Percentiles rank a stretch among this genome's conserved stretches.
Evolutionary conservation across 2,888 invertebrate genomes (phyloP).

Genomic region (Mythimna lalbum): DNA sequence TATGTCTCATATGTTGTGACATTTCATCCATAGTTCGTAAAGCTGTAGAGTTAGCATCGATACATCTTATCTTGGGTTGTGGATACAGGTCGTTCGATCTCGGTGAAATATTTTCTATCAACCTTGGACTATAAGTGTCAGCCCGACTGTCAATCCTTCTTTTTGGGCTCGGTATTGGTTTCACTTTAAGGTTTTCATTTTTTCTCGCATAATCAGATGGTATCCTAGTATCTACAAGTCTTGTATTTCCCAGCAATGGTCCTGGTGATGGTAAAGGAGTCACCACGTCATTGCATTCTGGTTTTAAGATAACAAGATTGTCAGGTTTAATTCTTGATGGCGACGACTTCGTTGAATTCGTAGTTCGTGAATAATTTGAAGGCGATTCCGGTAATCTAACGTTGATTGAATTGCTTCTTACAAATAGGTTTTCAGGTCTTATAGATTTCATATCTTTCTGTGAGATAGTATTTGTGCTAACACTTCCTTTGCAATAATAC

Average conservation of each 20-base stretch:
- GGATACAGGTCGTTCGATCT: conserved; percentile 83
- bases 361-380: conserved; percentile 79
- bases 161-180: conserved; percentile 82
- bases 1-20: conserved; percentile 90
- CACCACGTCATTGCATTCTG: conserved; percentile 87
- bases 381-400: conserved; percentile 90
- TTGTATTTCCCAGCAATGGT: conserved; percentile 95
- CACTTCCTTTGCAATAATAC: conserved; percentile 94
- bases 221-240: conserved; percentile 92
- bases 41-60: conserved; percentile 86
- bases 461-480: conserved; percentile 72
- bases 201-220: conserved; percentile 84
- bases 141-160: conserved; percentile 82
- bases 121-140: conserved; percentile 83
- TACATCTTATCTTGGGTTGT: conserved; percentile 88
- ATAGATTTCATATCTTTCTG: conserved; percentile 80
- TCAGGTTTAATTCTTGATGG: conserved; percentile 89
- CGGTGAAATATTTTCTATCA: conserved; percentile 84
- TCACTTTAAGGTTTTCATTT: conserved; percentile 80
- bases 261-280: conserved; percentile 95
- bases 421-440: conserved; percentile 87
- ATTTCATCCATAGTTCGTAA: conserved; percentile 91
- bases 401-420: conserved; percentile 91
- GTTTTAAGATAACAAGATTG: conserved; percentile 88
- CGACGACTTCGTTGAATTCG: conserved; percentile 79